These are phyloP conservation scores for Odobenus rosmarus DNA, from an alignment of 2,113 vertebrate genomes.

Conservation along the genomic window DNA sequence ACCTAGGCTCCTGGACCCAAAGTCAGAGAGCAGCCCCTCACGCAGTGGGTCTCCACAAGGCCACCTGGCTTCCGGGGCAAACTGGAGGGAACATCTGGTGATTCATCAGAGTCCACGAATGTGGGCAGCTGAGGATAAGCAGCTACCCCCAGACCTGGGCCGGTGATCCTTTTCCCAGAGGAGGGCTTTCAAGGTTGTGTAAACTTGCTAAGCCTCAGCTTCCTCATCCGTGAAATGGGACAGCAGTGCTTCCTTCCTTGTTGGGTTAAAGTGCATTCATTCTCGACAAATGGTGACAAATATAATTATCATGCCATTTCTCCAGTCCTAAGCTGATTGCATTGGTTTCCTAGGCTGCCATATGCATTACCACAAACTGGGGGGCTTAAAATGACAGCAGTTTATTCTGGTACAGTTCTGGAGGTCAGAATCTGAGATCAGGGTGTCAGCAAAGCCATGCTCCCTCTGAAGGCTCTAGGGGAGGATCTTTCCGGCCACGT, in stretches of 20 bases:
- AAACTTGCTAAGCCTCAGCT: background rate
- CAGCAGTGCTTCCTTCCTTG: background rate
- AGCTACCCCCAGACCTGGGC: background rate
- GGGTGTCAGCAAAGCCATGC: background rate
- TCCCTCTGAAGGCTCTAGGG: background rate
- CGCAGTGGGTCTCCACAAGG: background rate
- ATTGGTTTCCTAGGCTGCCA: background rate
- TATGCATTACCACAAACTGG: accelerated
- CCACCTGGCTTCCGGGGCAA: background rate
- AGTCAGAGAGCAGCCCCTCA: background rate
- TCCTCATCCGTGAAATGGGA: background rate
- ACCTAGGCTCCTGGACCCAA: background rate
- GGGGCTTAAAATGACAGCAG: too few relatives aligned
- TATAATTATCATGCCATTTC: accelerated
- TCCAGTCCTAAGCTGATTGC: accelerated
- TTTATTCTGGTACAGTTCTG: background rate
- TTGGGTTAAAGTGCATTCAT: background rate
- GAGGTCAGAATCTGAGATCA: background rate
- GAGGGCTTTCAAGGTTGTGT: background rate
- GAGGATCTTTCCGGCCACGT: background rate
- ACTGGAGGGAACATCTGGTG: accelerated
- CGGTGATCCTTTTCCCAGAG: background rate
- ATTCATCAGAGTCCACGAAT: background rate
- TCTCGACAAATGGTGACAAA: background rate
- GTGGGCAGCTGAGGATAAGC: too few relatives aligned